These are phyloP conservation scores for Leucopsar rothschildi DNA, from an alignment of 2,113 vertebrate species.

Conservation along the genomic window DNA sequence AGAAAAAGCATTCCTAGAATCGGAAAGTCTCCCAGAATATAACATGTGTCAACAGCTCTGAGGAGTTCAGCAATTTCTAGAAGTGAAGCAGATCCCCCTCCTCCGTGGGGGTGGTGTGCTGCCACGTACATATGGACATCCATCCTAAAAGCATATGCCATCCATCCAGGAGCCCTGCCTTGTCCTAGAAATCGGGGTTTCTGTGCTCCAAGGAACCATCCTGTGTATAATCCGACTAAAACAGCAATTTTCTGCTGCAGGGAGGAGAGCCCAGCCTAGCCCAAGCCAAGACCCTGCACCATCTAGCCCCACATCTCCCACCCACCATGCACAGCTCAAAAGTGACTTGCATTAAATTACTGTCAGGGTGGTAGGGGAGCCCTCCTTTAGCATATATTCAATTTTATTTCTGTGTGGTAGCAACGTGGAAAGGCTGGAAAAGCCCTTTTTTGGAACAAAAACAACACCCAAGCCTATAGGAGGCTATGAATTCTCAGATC, in stretches of 20 bases:
- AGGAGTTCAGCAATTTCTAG: background rate
- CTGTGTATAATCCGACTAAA: rapidly evolving
- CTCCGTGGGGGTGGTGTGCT: background rate
- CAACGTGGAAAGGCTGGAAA: background rate
- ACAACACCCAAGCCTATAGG: background rate
- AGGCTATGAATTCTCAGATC: constrained; percentile 41
- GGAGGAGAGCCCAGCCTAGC: background rate
- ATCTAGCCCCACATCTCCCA: background rate
- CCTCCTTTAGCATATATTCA: constrained; percentile 20
- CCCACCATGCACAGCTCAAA: background rate
- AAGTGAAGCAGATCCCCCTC: background rate
- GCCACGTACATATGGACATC: background rate
- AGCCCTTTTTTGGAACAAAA: background rate
- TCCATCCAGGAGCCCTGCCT: background rate
- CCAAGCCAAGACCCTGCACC: background rate
- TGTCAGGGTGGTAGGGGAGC: background rate
- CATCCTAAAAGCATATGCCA: background rate
- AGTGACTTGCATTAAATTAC: background rate
- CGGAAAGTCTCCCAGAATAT: background rate
- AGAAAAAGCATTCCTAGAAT: background rate
- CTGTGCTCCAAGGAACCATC: background rate
- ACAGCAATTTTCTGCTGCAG: background rate
- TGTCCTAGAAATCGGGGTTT: background rate
- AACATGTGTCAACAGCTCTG: background rate
- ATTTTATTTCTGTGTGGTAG: background rate